phyloP scores from a whole-genome alignment of 2,888 invertebrate species.

The Drosophila heteroneura region DNA sequence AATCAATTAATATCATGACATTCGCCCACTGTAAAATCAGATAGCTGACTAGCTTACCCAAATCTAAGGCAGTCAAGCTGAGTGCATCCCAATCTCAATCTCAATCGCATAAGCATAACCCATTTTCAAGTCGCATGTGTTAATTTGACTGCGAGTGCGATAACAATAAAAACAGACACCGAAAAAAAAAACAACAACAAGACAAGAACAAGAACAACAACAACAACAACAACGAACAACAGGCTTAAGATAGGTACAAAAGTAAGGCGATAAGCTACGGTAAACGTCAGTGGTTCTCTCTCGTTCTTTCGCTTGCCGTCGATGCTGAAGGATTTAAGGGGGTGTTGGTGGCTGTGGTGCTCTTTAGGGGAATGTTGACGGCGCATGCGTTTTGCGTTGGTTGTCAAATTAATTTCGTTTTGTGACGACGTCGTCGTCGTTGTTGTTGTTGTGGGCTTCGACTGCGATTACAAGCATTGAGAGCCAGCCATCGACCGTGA shows the following conservation, averaged over 20 bases:
- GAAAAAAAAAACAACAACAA: constrained; percentile 6
- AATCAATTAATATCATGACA: neutral
- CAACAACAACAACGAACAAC: constrained; percentile 51
- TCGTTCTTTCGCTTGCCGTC: constrained; percentile 28
- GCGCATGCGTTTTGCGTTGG: constrained; percentile 79
- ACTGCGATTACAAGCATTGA: constrained; percentile 38
- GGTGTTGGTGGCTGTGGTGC: neutral
- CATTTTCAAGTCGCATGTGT: constrained; percentile 71
- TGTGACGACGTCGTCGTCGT: constrained; percentile 61
- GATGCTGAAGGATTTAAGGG: neutral
- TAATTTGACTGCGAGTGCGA: constrained; percentile 71
- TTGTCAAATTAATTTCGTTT: constrained; percentile 79
- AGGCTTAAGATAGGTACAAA: constrained; percentile 72
- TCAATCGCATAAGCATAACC: constrained; percentile 52
- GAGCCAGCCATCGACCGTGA: constrained; percentile 47
- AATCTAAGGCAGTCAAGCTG: constrained; percentile 43
- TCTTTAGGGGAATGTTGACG: constrained; percentile 55
- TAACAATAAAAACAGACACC: constrained; percentile 57
- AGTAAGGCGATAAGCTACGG: constrained; percentile 70
- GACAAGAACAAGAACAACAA: neutral
- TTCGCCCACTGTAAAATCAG: constrained; percentile 1
- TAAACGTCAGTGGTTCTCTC: constrained; percentile 55
- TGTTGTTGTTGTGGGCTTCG: constrained; percentile 15
- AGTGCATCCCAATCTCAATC: constrained; percentile 7
- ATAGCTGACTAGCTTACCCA: neutral